Conservation (phyloP, 23 tunicate genomes). For the Ciona savignyi region DNA sequence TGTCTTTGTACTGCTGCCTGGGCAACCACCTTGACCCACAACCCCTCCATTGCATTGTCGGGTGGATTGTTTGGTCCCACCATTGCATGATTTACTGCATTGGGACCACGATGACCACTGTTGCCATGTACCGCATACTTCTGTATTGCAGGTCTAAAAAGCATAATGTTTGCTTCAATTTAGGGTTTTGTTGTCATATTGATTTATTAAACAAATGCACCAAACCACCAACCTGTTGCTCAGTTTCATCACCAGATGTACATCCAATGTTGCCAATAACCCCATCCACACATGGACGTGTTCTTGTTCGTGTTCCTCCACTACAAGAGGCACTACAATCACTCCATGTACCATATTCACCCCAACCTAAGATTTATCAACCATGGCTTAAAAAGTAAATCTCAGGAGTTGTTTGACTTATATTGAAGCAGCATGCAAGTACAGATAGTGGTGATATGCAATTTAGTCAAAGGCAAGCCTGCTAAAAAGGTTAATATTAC, state of each 20-base stretch:
- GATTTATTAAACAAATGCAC: not conserved
- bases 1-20: not conserved
- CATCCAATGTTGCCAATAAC: slow-evolving; percentile 31
- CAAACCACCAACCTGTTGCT: not conserved
- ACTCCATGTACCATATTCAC: not conserved
- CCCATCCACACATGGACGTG: slow-evolving; percentile 26
- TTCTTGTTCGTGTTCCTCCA: slow-evolving; percentile 9
- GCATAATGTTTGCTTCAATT: no score
- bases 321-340: slow-evolving; percentile 13
- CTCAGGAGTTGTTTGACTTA: no score
- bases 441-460: no score
- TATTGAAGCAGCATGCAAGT: no score
- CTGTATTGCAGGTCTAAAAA: not conserved
- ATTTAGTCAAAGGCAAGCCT: no score
- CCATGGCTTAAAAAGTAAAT: no score
- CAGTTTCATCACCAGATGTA: not conserved
- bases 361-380: not conserved
- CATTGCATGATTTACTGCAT: not conserved
- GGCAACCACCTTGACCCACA: not conserved
- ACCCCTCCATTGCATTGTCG: not conserved
- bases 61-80: not conserved
- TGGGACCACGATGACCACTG: not conserved
- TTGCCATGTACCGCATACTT: not conserved
- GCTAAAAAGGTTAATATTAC: no score
- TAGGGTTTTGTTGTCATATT: no score